Evolutionary conservation across 2,888 invertebrate genomes (phyloP).

Genomic region (Tipula lateralis): DNA sequence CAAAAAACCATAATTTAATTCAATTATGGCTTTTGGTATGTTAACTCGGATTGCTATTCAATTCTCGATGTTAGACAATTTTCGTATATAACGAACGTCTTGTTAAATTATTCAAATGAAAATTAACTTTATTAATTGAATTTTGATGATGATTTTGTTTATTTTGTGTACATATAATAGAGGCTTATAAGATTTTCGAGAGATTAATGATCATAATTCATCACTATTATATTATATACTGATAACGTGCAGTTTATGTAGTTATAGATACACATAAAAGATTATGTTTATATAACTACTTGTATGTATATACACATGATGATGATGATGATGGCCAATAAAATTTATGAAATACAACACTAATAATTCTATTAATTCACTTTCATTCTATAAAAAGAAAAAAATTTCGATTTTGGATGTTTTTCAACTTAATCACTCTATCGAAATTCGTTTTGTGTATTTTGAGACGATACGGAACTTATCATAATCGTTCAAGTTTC

Average conservation of each 20-base stretch:
- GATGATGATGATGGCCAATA: background rate
- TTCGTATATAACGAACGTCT: background rate
- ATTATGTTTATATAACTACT: background rate
- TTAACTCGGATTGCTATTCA: too few species aligned
- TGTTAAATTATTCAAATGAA: background rate
- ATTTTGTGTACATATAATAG: background rate
- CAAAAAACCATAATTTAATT: background rate
- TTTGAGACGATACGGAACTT: slow-evolving; percentile 24
- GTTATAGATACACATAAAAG: background rate
- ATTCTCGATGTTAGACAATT: background rate
- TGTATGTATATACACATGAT: background rate
- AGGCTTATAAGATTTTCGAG: background rate
- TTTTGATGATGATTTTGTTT: background rate
- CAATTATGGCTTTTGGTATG: background rate
- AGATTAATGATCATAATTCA: background rate
- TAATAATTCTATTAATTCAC: background rate
- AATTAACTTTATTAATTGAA: background rate
- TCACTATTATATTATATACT: background rate
- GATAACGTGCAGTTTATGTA: background rate
- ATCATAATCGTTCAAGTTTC: background rate
- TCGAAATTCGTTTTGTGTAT: background rate
- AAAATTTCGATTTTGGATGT: background rate
- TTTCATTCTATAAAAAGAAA: slow-evolving; percentile 14
- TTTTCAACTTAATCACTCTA: background rate
- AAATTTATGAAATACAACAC: background rate